phyloP scores from a whole-genome alignment of 2,113 vertebrate species.

The Tragulus kanchil region DNA sequence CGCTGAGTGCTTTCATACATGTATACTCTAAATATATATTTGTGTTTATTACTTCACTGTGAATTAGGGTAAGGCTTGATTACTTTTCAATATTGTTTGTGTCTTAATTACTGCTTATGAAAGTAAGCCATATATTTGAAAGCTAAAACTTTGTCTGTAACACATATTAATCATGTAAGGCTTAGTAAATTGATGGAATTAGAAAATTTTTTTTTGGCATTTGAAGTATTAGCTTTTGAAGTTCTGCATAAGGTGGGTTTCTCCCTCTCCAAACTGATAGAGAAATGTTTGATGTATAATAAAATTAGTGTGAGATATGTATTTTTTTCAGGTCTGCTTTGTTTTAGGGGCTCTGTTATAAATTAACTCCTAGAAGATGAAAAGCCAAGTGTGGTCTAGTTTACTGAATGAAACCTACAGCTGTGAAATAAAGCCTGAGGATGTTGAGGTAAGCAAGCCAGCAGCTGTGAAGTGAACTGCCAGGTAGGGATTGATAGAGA shows the following conservation, averaged over 20 bases:
- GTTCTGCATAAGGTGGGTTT: background rate
- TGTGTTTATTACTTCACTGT: background rate
- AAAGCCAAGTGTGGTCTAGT: background rate
- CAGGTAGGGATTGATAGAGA: background rate
- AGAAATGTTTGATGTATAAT: background rate
- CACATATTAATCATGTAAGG: background rate
- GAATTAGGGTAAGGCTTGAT: background rate
- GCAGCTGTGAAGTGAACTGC: background rate
- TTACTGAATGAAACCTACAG: slow-evolving; percentile 35
- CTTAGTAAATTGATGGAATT: background rate
- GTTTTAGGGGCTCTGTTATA: background rate
- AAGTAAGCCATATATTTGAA: slow-evolving; percentile 29
- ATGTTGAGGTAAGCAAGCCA: background rate
- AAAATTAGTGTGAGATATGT: background rate
- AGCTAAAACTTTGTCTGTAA: background rate
- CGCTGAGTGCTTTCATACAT: background rate
- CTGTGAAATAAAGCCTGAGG: slow-evolving; percentile 14
- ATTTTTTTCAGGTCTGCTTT: background rate
- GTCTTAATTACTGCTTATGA: background rate
- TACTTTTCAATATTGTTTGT: background rate
- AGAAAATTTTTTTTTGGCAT: background rate
- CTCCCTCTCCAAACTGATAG: background rate
- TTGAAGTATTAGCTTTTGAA: slow-evolving; percentile 17
- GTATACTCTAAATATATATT: background rate
- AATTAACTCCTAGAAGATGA: slow-evolving; percentile 29